Percentiles rank a stretch among this genome's conserved stretches.
Evolutionary conservation across 2,797 vertebrate genomes (phyloP).

Genomic region (Fistularia commersonii): DNA sequence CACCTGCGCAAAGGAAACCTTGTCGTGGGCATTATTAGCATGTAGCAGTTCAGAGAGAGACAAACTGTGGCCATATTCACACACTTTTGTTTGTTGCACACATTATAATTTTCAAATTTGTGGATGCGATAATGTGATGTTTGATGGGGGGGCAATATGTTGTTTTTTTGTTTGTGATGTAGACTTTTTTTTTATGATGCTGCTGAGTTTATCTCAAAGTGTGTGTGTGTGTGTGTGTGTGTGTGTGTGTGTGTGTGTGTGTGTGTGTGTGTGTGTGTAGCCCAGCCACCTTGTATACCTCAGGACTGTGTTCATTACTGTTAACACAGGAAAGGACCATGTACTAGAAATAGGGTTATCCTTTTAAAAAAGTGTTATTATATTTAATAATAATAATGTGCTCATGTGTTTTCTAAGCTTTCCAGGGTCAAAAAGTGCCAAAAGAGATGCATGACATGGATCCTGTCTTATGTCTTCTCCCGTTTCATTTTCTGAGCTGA

Average conservation of each 20-base stretch:
- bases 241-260: too few species aligned
- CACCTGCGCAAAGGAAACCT: not conserved
- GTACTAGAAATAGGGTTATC: constrained; percentile 16
- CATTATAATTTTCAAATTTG: constrained; percentile 8
- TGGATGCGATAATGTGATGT: constrained; percentile 27
- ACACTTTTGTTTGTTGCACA: constrained; percentile 7
- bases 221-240: constrained; percentile 12
- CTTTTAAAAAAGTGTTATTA: constrained; percentile 27
- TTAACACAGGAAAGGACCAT: constrained; percentile 19
- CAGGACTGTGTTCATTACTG: constrained; percentile 39
- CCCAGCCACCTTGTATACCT: constrained; percentile 59
- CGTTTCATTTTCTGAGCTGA: constrained; percentile 15
- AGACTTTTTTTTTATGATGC: constrained; percentile 29
- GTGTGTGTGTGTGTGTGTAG: not conserved
- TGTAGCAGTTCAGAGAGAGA: not conserved
- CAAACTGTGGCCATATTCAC: not conserved
- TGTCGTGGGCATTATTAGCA: constrained; percentile 13
- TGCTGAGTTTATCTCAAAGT: constrained; percentile 34
- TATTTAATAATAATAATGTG: constrained; percentile 32
- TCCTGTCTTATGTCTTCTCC: constrained; percentile 20
- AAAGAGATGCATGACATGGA: constrained; percentile 36
- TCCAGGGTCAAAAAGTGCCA: constrained; percentile 51
- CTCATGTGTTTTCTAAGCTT: constrained; percentile 16
- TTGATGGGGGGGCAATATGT: constrained; percentile 8
- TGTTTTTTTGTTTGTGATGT: constrained; percentile 3